Base-by-base conservation (phyloP, 2,888 invertebrate genomes). In the Leucophenga maculata region DNA sequence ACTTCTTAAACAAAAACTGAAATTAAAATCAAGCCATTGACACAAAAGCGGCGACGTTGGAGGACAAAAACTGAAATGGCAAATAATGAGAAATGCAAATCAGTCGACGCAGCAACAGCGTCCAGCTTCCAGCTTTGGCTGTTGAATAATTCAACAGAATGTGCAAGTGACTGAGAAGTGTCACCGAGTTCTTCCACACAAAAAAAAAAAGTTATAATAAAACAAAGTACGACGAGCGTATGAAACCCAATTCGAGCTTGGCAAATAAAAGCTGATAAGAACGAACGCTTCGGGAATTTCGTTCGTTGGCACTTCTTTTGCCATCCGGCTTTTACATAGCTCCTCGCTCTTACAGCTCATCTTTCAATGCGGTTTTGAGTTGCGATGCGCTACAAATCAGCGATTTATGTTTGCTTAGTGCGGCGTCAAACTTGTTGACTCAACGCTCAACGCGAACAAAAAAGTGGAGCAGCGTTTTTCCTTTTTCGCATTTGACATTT, bases 91-190 rank as follows among this genome's bases (percentile, higher is more conserved):
- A 71, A 69, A 76, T 72, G 74, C 74, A 75, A 83, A 75, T 76
- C 72, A 74, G 74, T 60, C 71, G 39, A 73, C 46, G 22, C 4
- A 44, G 46, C 39, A 54, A 52, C 52, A 52, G 52, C 50, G 14
- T 65, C n/a, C 60, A 60, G 52, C 50, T 26, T 65, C n/a, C 60
- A 60, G 54, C 39, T 57, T 16, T 50, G 70, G 62, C 71, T 79
- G 73, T 31, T 82, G 82, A 82, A 82, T 82, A 69, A 82, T 82
- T 85, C 84, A 82, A 32, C 74, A 82, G 80, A 68, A 75, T 75
- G 74, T 55, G 70, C 71, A 52, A 16, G 13, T 14, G n/a, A 26
- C 66, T 50, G 46, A n/a, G 46, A 4, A 46, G 46, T 46, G 46
- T 14, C 46, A 46, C n/a, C 1, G 46, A n/a, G 14, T 46, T 13